These are phyloP conservation scores for Pygocentrus nattereri DNA, from an alignment of 2,797 vertebrate genomes.

Conservation along the genomic window DNA sequence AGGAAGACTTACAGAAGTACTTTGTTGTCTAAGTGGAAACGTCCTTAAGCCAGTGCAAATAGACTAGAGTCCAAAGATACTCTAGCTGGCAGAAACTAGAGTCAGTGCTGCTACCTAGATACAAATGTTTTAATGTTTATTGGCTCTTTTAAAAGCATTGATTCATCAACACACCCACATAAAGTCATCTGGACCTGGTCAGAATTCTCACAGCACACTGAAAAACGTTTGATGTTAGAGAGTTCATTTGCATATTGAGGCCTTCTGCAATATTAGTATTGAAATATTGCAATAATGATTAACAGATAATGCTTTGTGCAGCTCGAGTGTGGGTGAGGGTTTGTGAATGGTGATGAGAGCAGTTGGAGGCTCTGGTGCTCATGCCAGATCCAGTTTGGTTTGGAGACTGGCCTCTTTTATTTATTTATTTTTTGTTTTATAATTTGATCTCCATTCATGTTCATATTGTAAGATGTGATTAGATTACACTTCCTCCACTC, in stretches of 20 bases:
- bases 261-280: not conserved
- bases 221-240: not conserved
- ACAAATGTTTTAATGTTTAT: not conserved
- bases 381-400: slow-evolving; percentile 43
- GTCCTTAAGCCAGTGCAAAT: not conserved
- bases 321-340: slow-evolving; percentile 2
- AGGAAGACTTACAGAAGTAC: not conserved
- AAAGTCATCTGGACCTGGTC: not conserved
- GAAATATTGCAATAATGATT: not conserved
- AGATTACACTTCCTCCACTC: slow-evolving; percentile 28
- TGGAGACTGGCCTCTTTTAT: slow-evolving; percentile 22
- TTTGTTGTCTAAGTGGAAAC: not conserved
- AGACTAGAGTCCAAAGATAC: not conserved
- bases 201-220: not conserved
- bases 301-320: not conserved
- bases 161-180: not conserved
- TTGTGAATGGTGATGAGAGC: slow-evolving; percentile 43
- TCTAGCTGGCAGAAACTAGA: not conserved
- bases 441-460: slow-evolving; percentile 23
- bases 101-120: not conserved
- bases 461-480: slow-evolving; percentile 28
- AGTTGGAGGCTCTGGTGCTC: slow-evolving; percentile 40
- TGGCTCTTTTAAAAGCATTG: not conserved
- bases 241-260: not conserved
- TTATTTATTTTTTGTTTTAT: not conserved